Conservation (phyloP, 2,888 invertebrate species). For the Dolichopus griseipennis region DNA sequence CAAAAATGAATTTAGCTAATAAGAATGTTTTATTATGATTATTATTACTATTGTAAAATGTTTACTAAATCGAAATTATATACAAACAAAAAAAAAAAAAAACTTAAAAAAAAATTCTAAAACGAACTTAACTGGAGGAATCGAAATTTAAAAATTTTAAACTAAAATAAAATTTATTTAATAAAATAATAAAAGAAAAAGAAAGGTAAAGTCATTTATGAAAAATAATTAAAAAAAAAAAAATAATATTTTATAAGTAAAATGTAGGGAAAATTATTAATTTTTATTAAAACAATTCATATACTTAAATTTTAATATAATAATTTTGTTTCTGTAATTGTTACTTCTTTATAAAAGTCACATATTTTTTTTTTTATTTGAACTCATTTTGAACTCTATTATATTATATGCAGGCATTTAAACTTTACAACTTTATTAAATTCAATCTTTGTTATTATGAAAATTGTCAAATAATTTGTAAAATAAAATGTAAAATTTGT, state of each 20-base stretch:
- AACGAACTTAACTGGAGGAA: not conserved
- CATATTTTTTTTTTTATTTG: no score
- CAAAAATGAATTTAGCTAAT: not conserved
- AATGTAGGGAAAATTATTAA: not conserved
- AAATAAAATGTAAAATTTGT: no score
- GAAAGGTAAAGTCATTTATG: not conserved
- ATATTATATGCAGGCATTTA: no score
- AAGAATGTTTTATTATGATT: not conserved
- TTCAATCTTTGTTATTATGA: no score
- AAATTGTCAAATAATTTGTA: no score
- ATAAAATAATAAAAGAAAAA: not conserved
- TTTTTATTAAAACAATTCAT: not conserved
- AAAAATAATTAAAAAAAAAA: not conserved
- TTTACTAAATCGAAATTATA: not conserved
- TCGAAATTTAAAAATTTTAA: not conserved
- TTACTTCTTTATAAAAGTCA: no score
- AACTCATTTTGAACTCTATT: no score
- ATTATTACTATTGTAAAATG: not conserved
- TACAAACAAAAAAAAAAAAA: not conserved
- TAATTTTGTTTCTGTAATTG: not conserved
- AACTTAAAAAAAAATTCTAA: not conserved
- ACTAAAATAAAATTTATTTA: not conserved
- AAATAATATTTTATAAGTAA: not conserved
- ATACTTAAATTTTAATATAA: not conserved
- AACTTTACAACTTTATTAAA: no score